Percentiles rank a stretch among this genome's conserved stretches.
Conservation (phyloP, 2,797 vertebrate species). For the Mormyrus proboscirostris region DNA sequence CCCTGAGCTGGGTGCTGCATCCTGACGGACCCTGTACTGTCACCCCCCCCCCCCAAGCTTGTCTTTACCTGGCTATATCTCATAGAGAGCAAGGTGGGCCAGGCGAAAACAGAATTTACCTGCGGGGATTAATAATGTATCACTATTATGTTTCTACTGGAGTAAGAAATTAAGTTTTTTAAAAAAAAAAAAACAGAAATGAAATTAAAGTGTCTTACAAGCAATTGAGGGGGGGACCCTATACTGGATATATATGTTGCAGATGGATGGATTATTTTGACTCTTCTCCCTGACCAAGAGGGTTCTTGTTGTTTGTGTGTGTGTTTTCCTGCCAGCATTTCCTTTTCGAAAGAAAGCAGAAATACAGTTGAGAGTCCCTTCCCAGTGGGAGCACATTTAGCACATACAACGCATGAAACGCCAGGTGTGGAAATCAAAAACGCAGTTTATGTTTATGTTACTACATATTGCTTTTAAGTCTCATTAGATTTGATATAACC, state of each 20-base stretch:
- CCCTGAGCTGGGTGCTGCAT: background rate
- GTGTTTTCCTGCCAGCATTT: background rate
- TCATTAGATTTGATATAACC: background rate
- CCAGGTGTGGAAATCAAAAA: constrained; percentile 23
- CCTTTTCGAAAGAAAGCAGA: background rate
- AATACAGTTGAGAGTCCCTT: background rate
- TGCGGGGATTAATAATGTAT: background rate
- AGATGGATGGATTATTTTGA: background rate
- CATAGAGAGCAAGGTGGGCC: background rate
- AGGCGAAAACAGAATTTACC: background rate
- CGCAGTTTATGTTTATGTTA: constrained; percentile 33
- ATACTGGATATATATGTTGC: background rate
- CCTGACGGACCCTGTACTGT: background rate
- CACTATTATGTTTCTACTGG: background rate
- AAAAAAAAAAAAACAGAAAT: background rate
- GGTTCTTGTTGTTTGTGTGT: background rate
- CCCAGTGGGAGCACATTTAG: constrained; percentile 45
- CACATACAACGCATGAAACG: constrained; percentile 50
- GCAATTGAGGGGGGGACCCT: background rate
- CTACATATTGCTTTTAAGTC: background rate
- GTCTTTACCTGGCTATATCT: background rate
- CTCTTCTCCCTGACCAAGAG: background rate
- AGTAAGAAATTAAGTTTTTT: background rate
- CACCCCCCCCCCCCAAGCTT: background rate
- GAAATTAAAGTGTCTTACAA: background rate